These are phyloP conservation scores for Asteroscopus sphinx DNA, from an alignment of 2,888 invertebrate species.

Conservation along the genomic window DNA sequence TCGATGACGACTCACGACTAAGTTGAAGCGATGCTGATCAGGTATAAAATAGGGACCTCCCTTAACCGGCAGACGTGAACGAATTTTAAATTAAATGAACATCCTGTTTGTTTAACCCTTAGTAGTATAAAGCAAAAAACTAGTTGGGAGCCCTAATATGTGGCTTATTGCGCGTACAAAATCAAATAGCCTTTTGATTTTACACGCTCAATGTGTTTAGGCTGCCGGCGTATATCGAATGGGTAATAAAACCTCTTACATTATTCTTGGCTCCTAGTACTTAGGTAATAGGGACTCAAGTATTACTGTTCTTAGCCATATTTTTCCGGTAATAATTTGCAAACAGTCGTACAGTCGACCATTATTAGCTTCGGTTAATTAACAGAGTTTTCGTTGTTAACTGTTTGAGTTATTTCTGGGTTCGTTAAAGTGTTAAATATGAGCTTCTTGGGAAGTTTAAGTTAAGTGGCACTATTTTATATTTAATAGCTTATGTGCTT, in stretches of 20 bases:
- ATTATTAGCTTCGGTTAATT: conserved; percentile 22
- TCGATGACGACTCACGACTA: background rate
- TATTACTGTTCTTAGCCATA: conserved; percentile 12
- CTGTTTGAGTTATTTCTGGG: conserved; percentile 7
- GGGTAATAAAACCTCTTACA: conserved; percentile 36
- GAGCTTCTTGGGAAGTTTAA: background rate
- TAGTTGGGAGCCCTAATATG: conserved; percentile 7
- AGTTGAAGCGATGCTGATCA: conserved; percentile 23
- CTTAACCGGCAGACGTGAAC: conserved; percentile 49
- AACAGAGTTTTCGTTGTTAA: conserved; percentile 6
- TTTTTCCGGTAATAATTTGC: conserved; percentile 29
- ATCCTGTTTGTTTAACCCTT: conserved; percentile 20
- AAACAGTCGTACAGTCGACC: conserved; percentile 20
- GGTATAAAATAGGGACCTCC: conserved; percentile 30
- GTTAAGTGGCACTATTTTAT: background rate
- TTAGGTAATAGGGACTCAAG: conserved; percentile 6
- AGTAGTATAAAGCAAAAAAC: conserved; percentile 11
- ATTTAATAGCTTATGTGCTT: background rate
- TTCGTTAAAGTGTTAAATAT: conserved; percentile 5
- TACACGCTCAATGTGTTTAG: conserved; percentile 26
- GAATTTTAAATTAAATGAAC: conserved; percentile 53
- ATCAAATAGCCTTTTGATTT: conserved; percentile 37
- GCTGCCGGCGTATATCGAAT: conserved; percentile 31
- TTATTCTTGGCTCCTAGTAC: conserved; percentile 23
- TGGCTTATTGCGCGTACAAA: conserved; percentile 28